Evolutionary conservation across 1,140 invertebrate genomes (phyloP).

Genomic region (Cydia strobilella): DNA sequence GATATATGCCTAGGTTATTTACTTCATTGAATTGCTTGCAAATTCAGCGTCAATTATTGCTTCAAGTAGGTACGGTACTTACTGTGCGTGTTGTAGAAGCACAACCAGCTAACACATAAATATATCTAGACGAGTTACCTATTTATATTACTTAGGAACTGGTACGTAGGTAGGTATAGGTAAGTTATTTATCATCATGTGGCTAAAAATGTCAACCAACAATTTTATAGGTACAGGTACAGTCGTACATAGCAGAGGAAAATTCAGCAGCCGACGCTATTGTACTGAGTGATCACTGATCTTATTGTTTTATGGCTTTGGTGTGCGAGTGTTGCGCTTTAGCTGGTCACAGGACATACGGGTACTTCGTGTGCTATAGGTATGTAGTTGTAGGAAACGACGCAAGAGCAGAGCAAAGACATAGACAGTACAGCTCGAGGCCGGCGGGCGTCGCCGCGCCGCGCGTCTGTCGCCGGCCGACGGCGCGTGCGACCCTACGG

Average conservation of each 20-base stretch:
- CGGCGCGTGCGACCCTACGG: slow-evolving; percentile 58
- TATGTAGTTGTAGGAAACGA: slow-evolving; percentile 51
- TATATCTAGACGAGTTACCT: background rate
- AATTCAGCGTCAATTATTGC: slow-evolving; percentile 10
- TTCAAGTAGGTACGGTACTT: background rate
- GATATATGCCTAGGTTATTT: slow-evolving; percentile 15
- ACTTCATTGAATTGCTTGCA: slow-evolving; percentile 24
- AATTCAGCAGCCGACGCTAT: background rate
- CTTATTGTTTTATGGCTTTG: slow-evolving; percentile 2
- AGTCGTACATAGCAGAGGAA: background rate
- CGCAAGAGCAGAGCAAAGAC: slow-evolving; percentile 73
- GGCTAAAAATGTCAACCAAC: background rate
- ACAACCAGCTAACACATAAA: background rate
- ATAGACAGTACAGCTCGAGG: slow-evolving; percentile 67
- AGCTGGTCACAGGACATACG: background rate
- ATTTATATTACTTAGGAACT: background rate
- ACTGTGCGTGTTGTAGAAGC: background rate
- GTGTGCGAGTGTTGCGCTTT: slow-evolving; percentile 5
- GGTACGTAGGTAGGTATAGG: background rate
- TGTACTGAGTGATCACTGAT: too few relatives aligned
- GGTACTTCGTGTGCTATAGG: slow-evolving; percentile 3
- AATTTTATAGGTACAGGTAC: background rate
- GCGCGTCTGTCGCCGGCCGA: slow-evolving; percentile 40
- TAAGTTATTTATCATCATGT: background rate
- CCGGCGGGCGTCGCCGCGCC: slow-evolving; percentile 57